A percentile compares a stretch with the other conserved stretches of the same genome.
These are phyloP conservation scores for Plectropomus leopardus DNA, from an alignment of 2,113 vertebrate genomes.

Conservation along the genomic window DNA sequence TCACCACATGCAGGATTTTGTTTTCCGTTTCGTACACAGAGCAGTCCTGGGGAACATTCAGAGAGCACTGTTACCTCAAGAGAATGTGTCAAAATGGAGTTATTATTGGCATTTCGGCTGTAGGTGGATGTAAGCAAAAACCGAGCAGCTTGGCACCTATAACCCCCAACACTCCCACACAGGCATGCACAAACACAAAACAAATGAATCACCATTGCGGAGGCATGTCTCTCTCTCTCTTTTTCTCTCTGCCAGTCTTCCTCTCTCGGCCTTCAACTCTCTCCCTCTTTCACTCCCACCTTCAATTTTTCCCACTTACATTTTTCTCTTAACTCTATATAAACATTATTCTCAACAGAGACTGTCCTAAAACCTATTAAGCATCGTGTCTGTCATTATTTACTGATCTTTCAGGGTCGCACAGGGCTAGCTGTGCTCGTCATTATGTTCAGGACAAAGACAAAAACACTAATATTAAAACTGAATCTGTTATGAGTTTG, in stretches of 20 bases:
- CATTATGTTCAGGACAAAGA: neutral
- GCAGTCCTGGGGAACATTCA: slow-evolving; percentile 79
- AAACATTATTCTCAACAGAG: slow-evolving; percentile 38
- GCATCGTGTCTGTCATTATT: slow-evolving; percentile 26
- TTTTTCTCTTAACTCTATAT: slow-evolving; percentile 36
- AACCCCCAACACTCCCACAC: slow-evolving; percentile 80
- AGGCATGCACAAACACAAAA: slow-evolving; percentile 79
- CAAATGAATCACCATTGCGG: slow-evolving; percentile 82
- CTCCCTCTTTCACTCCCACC: slow-evolving; percentile 54
- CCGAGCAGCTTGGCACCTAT: slow-evolving; percentile 79
- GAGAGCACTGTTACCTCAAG: slow-evolving; percentile 72
- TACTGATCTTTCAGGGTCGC: slow-evolving; percentile 3
- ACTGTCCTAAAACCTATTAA: slow-evolving; percentile 27
- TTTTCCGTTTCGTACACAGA: slow-evolving; percentile 84
- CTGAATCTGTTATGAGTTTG: neutral
- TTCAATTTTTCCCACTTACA: slow-evolving; percentile 53
- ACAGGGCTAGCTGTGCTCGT: slow-evolving; percentile 4
- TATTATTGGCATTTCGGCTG: slow-evolving; percentile 80
- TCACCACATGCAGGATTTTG: slow-evolving; percentile 85
- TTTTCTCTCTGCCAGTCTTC: slow-evolving; percentile 45
- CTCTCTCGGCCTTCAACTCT: slow-evolving; percentile 50
- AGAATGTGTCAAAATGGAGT: slow-evolving; percentile 77
- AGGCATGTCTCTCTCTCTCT: slow-evolving; percentile 67
- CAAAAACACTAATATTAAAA: neutral
- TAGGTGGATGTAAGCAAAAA: slow-evolving; percentile 81